Conservation (phyloP, 2,113 vertebrate species). For the Noctilio leporinus region DNA sequence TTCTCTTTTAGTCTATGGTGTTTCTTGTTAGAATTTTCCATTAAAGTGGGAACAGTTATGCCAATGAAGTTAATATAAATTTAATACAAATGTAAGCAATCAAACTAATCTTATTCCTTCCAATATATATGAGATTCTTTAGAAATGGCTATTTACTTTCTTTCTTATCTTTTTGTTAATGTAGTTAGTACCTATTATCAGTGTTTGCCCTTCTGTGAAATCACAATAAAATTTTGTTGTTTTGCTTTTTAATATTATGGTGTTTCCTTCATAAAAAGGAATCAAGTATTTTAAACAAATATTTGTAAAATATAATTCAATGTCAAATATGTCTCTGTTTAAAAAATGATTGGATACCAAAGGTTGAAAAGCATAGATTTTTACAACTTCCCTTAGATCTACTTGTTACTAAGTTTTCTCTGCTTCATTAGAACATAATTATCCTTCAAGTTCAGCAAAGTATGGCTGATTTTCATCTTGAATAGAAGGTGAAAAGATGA, state of each 20-base stretch:
- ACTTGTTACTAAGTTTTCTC: constrained; percentile 11
- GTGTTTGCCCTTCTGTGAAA: not conserved
- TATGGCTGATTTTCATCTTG: not conserved
- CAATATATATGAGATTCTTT: constrained; percentile 19
- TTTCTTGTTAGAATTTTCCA: constrained; percentile 59
- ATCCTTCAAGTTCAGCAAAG: not conserved
- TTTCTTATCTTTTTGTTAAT: not conserved
- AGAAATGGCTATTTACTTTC: not conserved
- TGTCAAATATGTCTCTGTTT: not conserved
- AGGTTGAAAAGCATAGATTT: not conserved
- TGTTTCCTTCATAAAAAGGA: not conserved
- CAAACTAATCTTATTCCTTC: not conserved
- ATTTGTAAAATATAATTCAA: not conserved
- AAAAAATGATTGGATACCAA: not conserved
- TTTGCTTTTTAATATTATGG: not conserved
- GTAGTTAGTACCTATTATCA: not conserved
- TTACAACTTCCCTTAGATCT: not conserved
- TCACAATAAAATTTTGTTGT: not conserved
- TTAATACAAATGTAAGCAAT: constrained; percentile 60
- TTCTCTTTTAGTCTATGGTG: constrained; percentile 57
- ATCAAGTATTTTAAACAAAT: not conserved
- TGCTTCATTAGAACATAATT: not conserved
- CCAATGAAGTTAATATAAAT: constrained; percentile 59
- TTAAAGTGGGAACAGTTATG: constrained; percentile 53
- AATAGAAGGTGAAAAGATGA: not conserved